Evolutionary conservation across 2,113 vertebrate species (phyloP), one percentile per base, ranked within the genome.

Genomic region (Ranitomeya variabilis): DNA sequence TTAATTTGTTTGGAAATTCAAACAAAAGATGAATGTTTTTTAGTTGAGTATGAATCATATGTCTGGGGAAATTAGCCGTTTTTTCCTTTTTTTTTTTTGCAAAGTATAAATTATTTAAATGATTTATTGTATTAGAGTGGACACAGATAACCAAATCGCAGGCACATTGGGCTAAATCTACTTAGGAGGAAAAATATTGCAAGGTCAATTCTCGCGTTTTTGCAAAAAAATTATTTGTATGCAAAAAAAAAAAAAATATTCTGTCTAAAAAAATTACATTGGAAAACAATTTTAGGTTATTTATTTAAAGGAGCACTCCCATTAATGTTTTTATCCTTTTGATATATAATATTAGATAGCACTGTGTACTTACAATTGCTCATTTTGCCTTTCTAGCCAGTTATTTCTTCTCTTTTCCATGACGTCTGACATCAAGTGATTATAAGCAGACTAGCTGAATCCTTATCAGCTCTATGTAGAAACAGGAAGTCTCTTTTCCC

Each of bases 1-100:
- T 94, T 93, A 94, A 93, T 94, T 91, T 94, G 91, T 92, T 94
- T 93, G 91, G 91, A 94, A 93, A 93, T 93, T 91, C 91, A 91
- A 93, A 93, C 93, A 93, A 93, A 91, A 91, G 92, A 93, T 85
- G 91, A 93, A 91, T 71, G 71, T 90, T 91, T 92, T 84, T 89
- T 87, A 89, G 86, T 89, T 89, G 86, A 59, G 77, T 90, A 87
- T 87, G 91, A 91, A 88, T 21, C 6, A 86, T 92, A 92, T 90
- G 91, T 85, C 92, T 92, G 86, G 83, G 89, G 91, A 90, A 92
- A 91, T 87, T 91, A 93, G 91, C 19, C 26, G 81, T 90, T 71
- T 87, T 74, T 69, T 45, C 74, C 19, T n/a, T 52, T 37, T 52
- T 78, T 64, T 78, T 87, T 90, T 82, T 1, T 80, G 21, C 89